Conservation (phyloP, 92 coral and sea anemone species). For the Zoanthus solanderi region DNA sequence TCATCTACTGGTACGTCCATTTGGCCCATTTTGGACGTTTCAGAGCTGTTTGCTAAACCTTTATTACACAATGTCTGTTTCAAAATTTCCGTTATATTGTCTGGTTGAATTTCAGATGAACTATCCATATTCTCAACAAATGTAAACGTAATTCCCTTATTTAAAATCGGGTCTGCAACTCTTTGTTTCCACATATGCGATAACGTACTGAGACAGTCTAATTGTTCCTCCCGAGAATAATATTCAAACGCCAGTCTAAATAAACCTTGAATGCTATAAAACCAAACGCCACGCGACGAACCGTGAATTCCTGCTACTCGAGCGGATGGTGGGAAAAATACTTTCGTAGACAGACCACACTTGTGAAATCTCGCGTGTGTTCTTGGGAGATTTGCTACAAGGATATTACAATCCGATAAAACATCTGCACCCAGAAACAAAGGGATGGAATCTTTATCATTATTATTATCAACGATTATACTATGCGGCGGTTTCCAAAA, state of each 20-base stretch:
- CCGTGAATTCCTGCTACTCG: slow-evolving; percentile 86
- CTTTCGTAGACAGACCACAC: slow-evolving; percentile 81
- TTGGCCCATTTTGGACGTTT: neutral
- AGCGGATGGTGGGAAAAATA: slow-evolving; percentile 70
- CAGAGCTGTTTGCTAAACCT: neutral
- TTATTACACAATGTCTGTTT: neutral
- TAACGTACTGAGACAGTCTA: slow-evolving; percentile 71
- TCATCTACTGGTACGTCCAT: neutral
- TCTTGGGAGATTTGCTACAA: slow-evolving; percentile 83
- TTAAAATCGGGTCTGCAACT: slow-evolving; percentile 69
- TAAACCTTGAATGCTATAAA: slow-evolving; percentile 90
- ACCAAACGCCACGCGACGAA: slow-evolving; percentile 91
- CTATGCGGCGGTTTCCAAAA: slow-evolving; percentile 65
- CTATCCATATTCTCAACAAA: neutral
- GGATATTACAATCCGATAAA: slow-evolving; percentile 76
- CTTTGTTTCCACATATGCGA: slow-evolving; percentile 76
- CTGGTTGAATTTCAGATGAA: neutral
- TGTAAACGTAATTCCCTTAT: slow-evolving; percentile 46
- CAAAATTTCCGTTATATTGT: neutral
- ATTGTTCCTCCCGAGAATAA: slow-evolving; percentile 86
- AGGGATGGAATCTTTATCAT: slow-evolving; percentile 56
- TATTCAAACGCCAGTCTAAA: slow-evolving; percentile 88
- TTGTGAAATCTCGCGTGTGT: slow-evolving; percentile 88
- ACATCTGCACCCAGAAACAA: slow-evolving; percentile 92
- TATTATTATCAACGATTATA: slow-evolving; percentile 27